A percentile compares a stretch with the other conserved stretches of the same genome.
These are phyloP conservation scores for Caenorhabditis imperialis DNA, from an alignment of 2,888 invertebrate genomes.

Conservation along the genomic window DNA sequence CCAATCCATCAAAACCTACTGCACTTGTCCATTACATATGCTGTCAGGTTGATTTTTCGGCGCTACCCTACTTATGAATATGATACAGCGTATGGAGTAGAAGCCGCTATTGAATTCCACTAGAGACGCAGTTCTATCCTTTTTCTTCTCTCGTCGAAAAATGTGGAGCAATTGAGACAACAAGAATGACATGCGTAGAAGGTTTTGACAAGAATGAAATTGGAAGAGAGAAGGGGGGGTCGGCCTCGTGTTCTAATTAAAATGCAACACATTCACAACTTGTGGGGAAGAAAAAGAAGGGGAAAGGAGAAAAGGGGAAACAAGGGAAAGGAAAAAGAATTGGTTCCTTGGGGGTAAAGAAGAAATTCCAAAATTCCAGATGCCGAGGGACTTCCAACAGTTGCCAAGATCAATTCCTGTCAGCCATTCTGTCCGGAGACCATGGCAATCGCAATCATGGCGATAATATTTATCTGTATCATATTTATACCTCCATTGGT, in stretches of 20 bases:
- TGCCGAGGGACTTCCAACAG: conserved; percentile 39
- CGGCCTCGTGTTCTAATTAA: conserved; percentile 51
- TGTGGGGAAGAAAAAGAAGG: conserved; percentile 11
- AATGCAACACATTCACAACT: conserved; percentile 55
- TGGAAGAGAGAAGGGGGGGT: conserved; percentile 30
- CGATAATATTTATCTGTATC: conserved; percentile 59
- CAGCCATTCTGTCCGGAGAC: conserved; percentile 65
- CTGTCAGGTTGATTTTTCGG: conserved; percentile 35
- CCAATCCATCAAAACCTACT: conserved; percentile 33
- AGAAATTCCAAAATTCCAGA: conserved; percentile 31
- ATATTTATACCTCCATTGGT: conserved; percentile 66
- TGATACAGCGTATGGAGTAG: conserved; percentile 27
- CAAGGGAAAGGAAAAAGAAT: background rate
- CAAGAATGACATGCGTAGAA: conserved; percentile 54
- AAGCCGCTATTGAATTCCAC: conserved; percentile 31
- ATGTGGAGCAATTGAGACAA: conserved; percentile 54
- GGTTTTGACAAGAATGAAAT: conserved; percentile 56
- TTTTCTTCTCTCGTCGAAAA: conserved; percentile 32
- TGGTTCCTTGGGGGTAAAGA: too few species aligned
- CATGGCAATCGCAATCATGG: conserved; percentile 56
- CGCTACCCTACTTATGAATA: conserved; percentile 33
- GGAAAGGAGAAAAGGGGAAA: background rate
- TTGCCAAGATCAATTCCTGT: conserved; percentile 52
- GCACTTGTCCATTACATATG: conserved; percentile 30
- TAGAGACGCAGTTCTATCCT: conserved; percentile 39